Percentiles rank a stretch among this genome's conserved stretches.
These are phyloP conservation scores for Willowsia nigromaculata DNA, from an alignment of 2,888 invertebrate species.

Conservation along the genomic window DNA sequence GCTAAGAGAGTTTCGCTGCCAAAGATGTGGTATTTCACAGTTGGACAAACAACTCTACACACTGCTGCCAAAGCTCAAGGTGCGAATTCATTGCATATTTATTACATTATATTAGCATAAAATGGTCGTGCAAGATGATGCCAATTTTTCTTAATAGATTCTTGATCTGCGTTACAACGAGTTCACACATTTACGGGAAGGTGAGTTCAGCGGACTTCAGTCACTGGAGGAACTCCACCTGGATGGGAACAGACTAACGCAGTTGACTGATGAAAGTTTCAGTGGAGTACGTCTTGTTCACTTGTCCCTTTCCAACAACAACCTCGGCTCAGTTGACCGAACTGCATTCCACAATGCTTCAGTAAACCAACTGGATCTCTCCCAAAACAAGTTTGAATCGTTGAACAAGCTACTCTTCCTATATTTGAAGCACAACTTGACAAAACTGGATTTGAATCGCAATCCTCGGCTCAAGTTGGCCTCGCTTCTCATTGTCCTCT, in stretches of 20 bases:
- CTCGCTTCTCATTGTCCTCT: conserved; percentile 81
- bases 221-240: conserved; percentile 86
- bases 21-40: conserved; percentile 86
- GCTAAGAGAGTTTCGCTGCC: conserved; percentile 86
- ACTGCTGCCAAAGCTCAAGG: conserved; percentile 86
- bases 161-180: conserved; percentile 89
- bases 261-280: conserved; percentile 82
- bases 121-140: neutral
- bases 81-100: conserved; percentile 80
- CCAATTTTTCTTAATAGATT: conserved; percentile 63
- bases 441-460: conserved; percentile 78
- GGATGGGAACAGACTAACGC: conserved; percentile 88
- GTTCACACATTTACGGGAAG: conserved; percentile 83
- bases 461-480: conserved; percentile 81
- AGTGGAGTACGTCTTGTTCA: conserved; percentile 81
- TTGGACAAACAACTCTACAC: conserved; percentile 90
- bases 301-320: conserved; percentile 86
- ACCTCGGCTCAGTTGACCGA: conserved; percentile 87
- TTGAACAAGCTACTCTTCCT: conserved; percentile 75
- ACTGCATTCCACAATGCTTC: conserved; percentile 87
- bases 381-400: conserved; percentile 83
- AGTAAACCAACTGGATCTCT: conserved; percentile 86
- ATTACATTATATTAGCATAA: neutral
- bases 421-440: conserved; percentile 77
- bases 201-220: conserved; percentile 89